These are phyloP conservation scores for Pangasius macronema DNA, from an alignment of 2,797 vertebrate species.

Conservation along the genomic window DNA sequence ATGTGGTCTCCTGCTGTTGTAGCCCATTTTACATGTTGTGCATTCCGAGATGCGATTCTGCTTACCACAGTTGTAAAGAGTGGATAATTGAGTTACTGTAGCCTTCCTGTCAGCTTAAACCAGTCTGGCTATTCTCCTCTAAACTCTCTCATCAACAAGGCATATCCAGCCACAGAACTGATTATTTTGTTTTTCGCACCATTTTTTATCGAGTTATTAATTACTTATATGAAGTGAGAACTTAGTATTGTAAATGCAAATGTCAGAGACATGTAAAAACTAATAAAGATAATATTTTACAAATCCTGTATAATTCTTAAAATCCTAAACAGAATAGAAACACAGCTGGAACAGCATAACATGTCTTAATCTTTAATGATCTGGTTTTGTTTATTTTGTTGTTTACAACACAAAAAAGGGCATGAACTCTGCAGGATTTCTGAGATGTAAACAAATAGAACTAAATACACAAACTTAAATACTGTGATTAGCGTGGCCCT, in stretches of 20 bases:
- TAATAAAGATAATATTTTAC: neutral
- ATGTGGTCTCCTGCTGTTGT: neutral
- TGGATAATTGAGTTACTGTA: neutral
- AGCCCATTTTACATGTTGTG: neutral
- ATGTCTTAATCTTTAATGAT: neutral
- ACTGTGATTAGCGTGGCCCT: neutral
- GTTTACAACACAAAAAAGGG: neutral
- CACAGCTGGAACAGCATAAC: neutral
- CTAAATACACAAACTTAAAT: neutral
- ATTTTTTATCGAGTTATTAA: neutral
- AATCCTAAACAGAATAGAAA: neutral
- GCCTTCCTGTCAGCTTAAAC: neutral
- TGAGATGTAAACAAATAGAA: constrained; percentile 1
- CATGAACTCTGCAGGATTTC: neutral
- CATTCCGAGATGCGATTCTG: neutral
- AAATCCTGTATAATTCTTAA: constrained; percentile 1
- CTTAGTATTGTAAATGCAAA: neutral
- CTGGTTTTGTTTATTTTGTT: neutral
- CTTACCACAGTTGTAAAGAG: neutral
- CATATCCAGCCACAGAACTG: neutral
- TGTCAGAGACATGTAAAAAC: neutral
- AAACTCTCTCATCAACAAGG: neutral
- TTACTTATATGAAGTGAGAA: neutral
- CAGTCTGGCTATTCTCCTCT: neutral
- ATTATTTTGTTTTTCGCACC: neutral